Conservation (phyloP, 2,888 invertebrate species). For the Aleiodes alternator region DNA sequence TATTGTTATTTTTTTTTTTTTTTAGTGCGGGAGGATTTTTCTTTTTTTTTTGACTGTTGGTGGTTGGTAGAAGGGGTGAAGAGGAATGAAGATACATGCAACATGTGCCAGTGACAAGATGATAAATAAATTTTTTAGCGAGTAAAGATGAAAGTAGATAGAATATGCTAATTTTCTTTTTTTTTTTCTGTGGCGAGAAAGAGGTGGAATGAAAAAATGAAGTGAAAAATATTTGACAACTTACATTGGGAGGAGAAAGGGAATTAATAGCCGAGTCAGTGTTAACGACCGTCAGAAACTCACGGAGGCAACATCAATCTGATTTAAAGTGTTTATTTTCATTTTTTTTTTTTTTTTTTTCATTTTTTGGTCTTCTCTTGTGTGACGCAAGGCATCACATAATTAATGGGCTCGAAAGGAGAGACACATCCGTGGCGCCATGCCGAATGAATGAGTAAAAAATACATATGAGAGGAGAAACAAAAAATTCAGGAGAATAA, state of each 20-base stretch:
- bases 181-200: background rate
- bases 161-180: slow-evolving; percentile 18
- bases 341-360: slow-evolving; percentile 5
- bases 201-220: background rate
- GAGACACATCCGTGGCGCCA: slow-evolving; percentile 21
- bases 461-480: background rate
- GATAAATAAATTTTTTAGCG: background rate
- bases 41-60: too few species aligned
- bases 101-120: slow-evolving; percentile 24
- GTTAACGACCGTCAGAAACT: slow-evolving; percentile 24
- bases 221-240: background rate
- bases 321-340: slow-evolving; percentile 17
- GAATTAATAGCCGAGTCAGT: slow-evolving; percentile 16
- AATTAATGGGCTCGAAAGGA: slow-evolving; percentile 38
- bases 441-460: slow-evolving; percentile 8
- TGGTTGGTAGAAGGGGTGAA: background rate
- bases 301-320: slow-evolving; percentile 16
- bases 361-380: background rate
- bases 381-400: slow-evolving; percentile 31
- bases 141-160: slow-evolving; percentile 24
- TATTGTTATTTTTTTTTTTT: too few species aligned
- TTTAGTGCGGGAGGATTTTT: background rate
- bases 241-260: background rate
- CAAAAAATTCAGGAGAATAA: background rate
- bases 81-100: background rate